Percentiles rank a stretch among this genome's conserved stretches.
Conservation (phyloP, 2,113 vertebrate genomes). For the Oxyruncus cristatus region DNA sequence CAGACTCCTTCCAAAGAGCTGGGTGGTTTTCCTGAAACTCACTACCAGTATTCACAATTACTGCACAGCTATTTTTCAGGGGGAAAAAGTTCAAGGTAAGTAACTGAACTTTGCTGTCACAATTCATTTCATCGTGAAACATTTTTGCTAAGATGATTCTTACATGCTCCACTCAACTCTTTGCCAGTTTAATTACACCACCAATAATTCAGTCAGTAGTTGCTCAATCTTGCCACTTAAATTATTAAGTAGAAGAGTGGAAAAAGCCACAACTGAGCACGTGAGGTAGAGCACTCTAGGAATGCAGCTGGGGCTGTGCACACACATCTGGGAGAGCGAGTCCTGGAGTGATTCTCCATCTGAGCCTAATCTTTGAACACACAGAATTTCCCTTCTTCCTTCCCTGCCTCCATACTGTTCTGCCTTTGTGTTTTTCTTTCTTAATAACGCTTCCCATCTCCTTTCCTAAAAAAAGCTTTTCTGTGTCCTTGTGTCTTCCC, state of each 20-base stretch:
- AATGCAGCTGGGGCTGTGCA: neutral
- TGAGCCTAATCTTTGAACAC: neutral
- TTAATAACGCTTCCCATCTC: neutral
- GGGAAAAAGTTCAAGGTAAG: neutral
- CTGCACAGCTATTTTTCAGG: neutral
- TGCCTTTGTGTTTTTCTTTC: neutral
- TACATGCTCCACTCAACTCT: neutral
- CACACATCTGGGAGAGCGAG: neutral
- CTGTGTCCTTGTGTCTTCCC: neutral
- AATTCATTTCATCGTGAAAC: neutral
- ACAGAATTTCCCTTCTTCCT: neutral
- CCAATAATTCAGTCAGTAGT: constrained; percentile 15
- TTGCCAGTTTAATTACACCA: constrained; percentile 20
- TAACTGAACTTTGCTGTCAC: neutral
- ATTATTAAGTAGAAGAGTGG: constrained; percentile 1
- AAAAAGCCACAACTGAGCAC: neutral
- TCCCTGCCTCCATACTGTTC: neutral
- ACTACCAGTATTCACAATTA: neutral
- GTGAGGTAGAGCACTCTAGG: neutral
- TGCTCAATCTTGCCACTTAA: neutral
- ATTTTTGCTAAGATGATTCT: neutral
- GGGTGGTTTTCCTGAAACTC: neutral
- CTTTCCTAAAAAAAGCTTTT: neutral
- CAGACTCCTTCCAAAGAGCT: neutral
- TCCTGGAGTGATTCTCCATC: neutral